Percentiles rank a stretch among this genome's conserved stretches.
phyloP scores from a whole-genome alignment of 2,888 invertebrate species.

The Galerucella nymphaeae region DNA sequence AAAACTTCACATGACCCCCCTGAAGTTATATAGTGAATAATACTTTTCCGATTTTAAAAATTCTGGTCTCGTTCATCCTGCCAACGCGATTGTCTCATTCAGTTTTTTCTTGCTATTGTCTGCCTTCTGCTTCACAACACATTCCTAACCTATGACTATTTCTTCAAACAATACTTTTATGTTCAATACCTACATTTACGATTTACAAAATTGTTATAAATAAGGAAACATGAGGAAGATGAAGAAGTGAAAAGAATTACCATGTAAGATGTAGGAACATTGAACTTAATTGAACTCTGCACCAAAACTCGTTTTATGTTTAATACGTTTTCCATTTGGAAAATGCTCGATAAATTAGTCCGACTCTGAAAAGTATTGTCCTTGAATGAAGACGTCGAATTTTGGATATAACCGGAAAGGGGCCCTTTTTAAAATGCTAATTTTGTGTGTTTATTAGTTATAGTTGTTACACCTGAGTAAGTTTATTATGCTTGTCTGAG shows the following conservation, averaged over 20 bases:
- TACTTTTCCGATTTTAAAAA: constrained; percentile 10
- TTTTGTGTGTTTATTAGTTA: constrained; percentile 29
- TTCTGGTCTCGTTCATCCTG: constrained; percentile 21
- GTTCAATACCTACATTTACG: neutral
- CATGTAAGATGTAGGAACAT: too few species aligned
- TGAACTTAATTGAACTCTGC: too few species aligned
- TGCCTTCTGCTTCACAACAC: neutral
- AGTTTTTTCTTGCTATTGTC: constrained; percentile 4
- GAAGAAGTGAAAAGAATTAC: too few species aligned
- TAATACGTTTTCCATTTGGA: neutral
- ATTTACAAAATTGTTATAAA: neutral
- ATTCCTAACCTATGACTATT: constrained; percentile 7
- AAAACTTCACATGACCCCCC: constrained; percentile 3
- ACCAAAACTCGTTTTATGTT: too few species aligned
- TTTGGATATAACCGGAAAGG: constrained; percentile 42
- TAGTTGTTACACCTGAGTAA: constrained; percentile 42
- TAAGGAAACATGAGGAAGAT: neutral
- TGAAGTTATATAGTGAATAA: constrained; percentile 4
- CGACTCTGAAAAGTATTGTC: constrained; percentile 14
- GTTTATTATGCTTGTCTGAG: constrained; percentile 36
- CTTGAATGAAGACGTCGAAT: constrained; percentile 39
- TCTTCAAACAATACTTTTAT: neutral
- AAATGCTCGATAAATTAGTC: neutral
- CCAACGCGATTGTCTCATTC: constrained; percentile 15
- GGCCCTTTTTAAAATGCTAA: constrained; percentile 45